Evolutionary conservation across 2,113 vertebrate genomes (phyloP), one percentile per base, ranked within the genome.

Genomic region (Orientallactaga bullata): DNA sequence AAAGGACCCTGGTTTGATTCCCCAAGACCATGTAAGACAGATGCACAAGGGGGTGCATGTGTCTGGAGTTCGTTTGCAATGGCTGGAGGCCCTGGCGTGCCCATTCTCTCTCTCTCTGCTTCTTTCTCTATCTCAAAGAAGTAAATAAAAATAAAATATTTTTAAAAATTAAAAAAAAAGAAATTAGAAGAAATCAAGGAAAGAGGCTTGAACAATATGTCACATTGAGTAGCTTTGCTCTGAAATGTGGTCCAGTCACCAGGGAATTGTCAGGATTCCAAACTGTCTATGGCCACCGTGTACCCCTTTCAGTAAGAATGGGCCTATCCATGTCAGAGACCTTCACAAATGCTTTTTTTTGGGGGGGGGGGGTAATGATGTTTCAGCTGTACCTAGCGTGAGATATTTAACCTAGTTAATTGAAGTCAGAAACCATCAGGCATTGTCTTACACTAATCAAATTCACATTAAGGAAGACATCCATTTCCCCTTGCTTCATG

Each of bases 381-480:
- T 47, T 82, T 66, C 78, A 82, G 88, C 63, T 65, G 81, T 42
- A 47, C 21, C 24, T 6, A 39, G 24, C n/a, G n/a, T 21, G 20
- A 12, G 74, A 3, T 51, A 82, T 42, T 81, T 80, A 76, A 60
- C 26, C 51, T 91, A 39, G 18, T 65, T 93, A 90, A 91, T 82
- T 91, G 58, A 71, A 71, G 58, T 73, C 89, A 85, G 78, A 85
- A 69, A 85, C 3, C 69, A 66, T 81, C 73, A 90, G 81, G 91
- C 58, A 88, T 32, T 76, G 39, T 94, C 35, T 90, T 37, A 66
- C 30, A 30, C 21, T 79, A 89, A 95, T 77, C 61, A 72, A 88
- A 78, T 37, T 94, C 74, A 87, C 12, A 88, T 89, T 81, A 93
- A 89, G 63, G 47, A 87, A 93, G 60, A 69, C 47, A 26, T 63